Evolutionary conservation across 2,888 invertebrate genomes (phyloP).

Genomic region (Ectemnius lituratus): DNA sequence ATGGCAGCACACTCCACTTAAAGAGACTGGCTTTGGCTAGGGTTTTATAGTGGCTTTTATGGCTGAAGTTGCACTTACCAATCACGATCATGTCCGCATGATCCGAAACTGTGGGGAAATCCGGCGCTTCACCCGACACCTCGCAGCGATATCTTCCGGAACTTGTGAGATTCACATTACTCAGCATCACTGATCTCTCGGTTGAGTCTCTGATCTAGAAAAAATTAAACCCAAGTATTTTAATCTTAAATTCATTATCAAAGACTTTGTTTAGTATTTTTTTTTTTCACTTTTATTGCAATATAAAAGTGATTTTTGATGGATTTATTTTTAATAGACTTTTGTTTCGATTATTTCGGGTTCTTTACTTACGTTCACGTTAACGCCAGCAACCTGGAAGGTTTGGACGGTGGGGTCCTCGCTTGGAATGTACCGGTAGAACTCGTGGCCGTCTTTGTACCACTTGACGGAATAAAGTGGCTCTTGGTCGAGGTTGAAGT

Average conservation of each 20-base stretch:
- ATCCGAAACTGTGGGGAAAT: constrained; percentile 84
- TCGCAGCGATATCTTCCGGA: constrained; percentile 85
- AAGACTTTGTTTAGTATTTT: too few species aligned
- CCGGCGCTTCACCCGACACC: constrained; percentile 85
- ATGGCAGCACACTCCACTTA: neutral
- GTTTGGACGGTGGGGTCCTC: constrained; percentile 76
- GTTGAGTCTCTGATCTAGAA: constrained; percentile 84
- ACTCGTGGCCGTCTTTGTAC: constrained; percentile 78
- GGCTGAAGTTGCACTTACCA: constrained; percentile 76
- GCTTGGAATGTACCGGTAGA: constrained; percentile 77
- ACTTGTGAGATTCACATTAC: constrained; percentile 83
- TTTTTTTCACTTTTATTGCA: too few species aligned
- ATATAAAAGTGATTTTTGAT: too few species aligned
- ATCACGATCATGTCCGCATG: constrained; percentile 85
- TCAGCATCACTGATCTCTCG: constrained; percentile 83
- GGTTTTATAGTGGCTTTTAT: neutral
- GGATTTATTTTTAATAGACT: too few species aligned
- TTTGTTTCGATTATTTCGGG: too few species aligned
- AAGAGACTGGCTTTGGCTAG: neutral
- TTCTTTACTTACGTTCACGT: constrained; percentile 74
- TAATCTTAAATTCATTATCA: neutral
- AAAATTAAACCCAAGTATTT: neutral
- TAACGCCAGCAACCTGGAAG: constrained; percentile 75
- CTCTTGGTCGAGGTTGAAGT: constrained; percentile 77
- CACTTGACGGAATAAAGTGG: constrained; percentile 78